A percentile compares a stretch with the other conserved stretches of the same genome.
Evolutionary conservation across 2,113 vertebrate genomes (phyloP).

Genomic region (Melanocharis versteri): DNA sequence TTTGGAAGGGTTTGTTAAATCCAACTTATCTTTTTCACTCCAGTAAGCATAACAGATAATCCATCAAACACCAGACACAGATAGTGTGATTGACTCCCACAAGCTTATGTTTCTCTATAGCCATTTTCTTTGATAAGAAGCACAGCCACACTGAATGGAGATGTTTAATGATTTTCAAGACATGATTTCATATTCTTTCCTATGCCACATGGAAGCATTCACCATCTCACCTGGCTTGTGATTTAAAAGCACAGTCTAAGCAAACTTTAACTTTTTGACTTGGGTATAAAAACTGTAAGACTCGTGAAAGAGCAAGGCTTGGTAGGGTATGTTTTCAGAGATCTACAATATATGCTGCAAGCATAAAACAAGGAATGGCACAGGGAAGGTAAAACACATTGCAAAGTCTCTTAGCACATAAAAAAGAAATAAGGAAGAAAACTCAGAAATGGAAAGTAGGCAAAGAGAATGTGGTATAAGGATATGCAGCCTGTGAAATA

Average conservation of each 20-base stretch:
- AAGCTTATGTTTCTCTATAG: not conserved
- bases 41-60: not conserved
- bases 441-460: not conserved
- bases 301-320: not conserved
- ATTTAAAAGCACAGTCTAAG: not conserved
- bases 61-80: not conserved
- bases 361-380: not conserved
- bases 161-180: not conserved
- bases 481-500: not conserved
- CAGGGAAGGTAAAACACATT: not conserved
- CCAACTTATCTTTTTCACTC: not conserved
- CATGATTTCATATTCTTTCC: not conserved
- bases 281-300: not conserved
- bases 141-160: not conserved
- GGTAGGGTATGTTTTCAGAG: not conserved
- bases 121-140: not conserved
- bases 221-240: not conserved
- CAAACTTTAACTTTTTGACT: not conserved
- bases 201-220: not conserved
- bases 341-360: not conserved
- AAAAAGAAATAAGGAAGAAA: not conserved
- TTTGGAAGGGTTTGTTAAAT: not conserved
- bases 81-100: not conserved
- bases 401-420: not conserved
- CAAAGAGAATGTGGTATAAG: not conserved